Conservation (phyloP, 2,797 vertebrate genomes). For the Danio kyathit region DNA sequence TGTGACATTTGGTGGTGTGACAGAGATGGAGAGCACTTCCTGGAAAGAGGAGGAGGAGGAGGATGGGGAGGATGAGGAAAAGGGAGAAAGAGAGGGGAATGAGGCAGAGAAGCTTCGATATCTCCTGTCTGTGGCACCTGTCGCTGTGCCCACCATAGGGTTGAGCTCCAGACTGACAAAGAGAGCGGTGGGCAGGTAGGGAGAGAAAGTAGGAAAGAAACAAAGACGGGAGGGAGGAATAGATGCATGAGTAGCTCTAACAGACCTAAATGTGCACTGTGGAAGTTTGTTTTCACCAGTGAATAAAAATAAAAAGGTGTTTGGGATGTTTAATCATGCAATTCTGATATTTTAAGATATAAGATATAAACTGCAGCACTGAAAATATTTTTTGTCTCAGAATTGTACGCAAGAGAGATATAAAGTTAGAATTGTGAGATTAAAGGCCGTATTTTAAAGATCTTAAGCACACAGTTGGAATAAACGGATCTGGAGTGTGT, state of each 20-base stretch:
- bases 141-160: constrained; percentile 80
- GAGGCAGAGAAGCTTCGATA: constrained; percentile 77
- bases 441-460: too few relatives aligned
- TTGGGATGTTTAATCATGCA: too few relatives aligned
- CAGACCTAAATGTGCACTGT: neutral
- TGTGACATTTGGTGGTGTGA: constrained; percentile 95
- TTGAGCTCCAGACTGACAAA: constrained; percentile 79
- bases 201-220: constrained; percentile 52
- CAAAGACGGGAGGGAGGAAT: constrained; percentile 1
- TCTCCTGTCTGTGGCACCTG: constrained; percentile 77
- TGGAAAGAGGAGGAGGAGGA: constrained; percentile 79
- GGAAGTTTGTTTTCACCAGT: too few relatives aligned
- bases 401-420: too few relatives aligned
- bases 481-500: too few relatives aligned
- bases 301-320: too few relatives aligned
- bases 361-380: too few relatives aligned
- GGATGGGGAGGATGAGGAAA: constrained; percentile 57
- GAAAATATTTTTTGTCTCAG: too few relatives aligned
- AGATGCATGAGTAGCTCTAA: neutral
- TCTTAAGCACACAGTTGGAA: too few relatives aligned
- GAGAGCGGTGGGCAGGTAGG: constrained; percentile 78
- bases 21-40: constrained; percentile 88
- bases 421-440: too few relatives aligned
- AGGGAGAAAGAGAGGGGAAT: constrained; percentile 77
- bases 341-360: too few relatives aligned